Evolutionary conservation across 2,113 vertebrate species (phyloP).

Genomic region (Andinoacara biseriatus): DNA sequence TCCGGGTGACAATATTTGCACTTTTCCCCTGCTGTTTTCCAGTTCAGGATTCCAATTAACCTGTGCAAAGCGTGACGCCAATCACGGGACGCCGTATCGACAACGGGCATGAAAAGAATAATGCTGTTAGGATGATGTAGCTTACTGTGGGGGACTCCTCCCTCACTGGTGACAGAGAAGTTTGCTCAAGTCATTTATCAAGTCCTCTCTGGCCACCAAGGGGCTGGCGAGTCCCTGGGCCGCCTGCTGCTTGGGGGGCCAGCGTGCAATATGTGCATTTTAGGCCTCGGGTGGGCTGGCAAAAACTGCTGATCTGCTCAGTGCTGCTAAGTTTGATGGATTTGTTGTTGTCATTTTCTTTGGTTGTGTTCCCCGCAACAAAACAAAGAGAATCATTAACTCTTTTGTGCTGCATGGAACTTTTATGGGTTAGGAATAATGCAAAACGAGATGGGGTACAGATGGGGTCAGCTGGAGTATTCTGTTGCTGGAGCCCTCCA

Average conservation of each 20-base stretch:
- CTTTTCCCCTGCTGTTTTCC: conserved; percentile 73
- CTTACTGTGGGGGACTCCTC: conserved; percentile 75
- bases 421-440: conserved; percentile 89
- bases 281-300: conserved; percentile 86
- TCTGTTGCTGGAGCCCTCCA: conserved; percentile 77
- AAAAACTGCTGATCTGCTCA: conserved; percentile 91
- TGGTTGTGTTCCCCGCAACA: conserved; percentile 79
- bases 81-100: conserved; percentile 75
- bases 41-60: conserved; percentile 83
- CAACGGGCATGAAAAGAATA: conserved; percentile 76
- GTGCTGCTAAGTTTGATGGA: conserved; percentile 91
- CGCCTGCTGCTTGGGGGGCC: conserved; percentile 77
- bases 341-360: conserved; percentile 91
- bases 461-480: conserved; percentile 85
- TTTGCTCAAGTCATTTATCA: conserved; percentile 84
- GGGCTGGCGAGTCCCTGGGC: conserved; percentile 70
- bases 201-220: conserved; percentile 78
- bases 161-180: conserved; percentile 79
- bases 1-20: conserved; percentile 70
- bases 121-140: conserved; percentile 79
- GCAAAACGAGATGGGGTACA: conserved; percentile 87
- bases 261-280: conserved; percentile 82
- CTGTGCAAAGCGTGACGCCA: conserved; percentile 77
- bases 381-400: conserved; percentile 92
- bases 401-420: conserved; percentile 89